phyloP scores from a whole-genome alignment of 2,113 vertebrate genomes.

The Sterrhoptilus dennistouni region DNA sequence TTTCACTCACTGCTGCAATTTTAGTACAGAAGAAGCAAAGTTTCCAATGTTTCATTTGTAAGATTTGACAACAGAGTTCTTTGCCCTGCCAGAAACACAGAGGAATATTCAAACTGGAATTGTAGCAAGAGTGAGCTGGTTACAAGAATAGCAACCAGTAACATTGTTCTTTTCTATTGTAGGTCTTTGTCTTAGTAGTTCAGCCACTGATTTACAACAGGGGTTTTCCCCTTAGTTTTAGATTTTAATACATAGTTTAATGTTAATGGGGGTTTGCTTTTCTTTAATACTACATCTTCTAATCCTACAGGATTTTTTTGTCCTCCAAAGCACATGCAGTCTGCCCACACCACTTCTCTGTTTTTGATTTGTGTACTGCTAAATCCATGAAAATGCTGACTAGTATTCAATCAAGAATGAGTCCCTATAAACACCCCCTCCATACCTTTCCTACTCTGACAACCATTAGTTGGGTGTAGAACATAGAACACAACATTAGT shows the following conservation, averaged over 20 bases:
- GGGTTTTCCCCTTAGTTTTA: neutral
- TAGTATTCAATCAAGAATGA: neutral
- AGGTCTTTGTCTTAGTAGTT: neutral
- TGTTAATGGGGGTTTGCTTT: neutral
- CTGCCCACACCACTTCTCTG: neutral
- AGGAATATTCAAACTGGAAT: neutral
- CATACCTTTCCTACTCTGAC: neutral
- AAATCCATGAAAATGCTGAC: neutral
- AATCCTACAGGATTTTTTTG: neutral
- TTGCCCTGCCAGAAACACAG: rapidly evolving
- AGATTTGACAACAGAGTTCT: neutral
- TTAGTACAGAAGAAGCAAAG: neutral
- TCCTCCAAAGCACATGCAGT: neutral
- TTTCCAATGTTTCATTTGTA: neutral
- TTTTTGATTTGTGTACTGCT: neutral
- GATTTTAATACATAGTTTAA: neutral
- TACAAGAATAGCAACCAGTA: neutral
- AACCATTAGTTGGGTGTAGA: neutral
- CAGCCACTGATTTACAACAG: neutral
- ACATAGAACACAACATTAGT: neutral
- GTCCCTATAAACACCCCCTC: neutral
- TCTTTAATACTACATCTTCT: neutral
- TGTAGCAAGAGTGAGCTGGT: neutral
- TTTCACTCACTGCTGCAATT: neutral
- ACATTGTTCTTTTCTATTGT: neutral